Conservation (phyloP, 2,113 vertebrate genomes). For the Vidua chalybeata region DNA sequence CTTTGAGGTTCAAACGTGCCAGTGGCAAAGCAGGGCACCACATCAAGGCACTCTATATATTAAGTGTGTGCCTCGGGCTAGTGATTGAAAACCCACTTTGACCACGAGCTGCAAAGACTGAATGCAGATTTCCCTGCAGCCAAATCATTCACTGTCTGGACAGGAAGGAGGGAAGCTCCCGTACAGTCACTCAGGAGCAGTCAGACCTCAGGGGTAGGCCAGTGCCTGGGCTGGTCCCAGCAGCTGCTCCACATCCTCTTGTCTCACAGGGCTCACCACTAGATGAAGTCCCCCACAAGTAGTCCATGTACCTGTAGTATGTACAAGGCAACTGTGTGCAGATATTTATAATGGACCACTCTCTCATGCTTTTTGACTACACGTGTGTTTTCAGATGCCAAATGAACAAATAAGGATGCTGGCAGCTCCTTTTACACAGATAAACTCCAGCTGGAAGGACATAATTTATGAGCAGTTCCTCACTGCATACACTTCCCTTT, state of each 20-base stretch:
- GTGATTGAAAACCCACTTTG: constrained; percentile 61
- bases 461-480: constrained; percentile 40
- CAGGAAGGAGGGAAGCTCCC: background rate
- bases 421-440: background rate
- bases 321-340: rapidly evolving
- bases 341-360: background rate
- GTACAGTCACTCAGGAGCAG: background rate
- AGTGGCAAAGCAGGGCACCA: constrained; percentile 61
- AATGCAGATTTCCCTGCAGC: background rate
- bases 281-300: rapidly evolving
- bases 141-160: background rate
- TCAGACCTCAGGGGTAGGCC: background rate
- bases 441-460: constrained; percentile 33
- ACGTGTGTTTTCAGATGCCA: background rate
- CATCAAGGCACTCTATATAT: constrained; percentile 61
- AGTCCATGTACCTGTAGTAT: rapidly evolving
- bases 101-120: constrained; percentile 19
- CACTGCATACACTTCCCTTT: constrained; percentile 19
- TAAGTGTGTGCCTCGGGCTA: constrained; percentile 44
- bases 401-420: background rate
- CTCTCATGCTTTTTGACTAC: background rate
- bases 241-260: background rate
- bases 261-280: rapidly evolving
- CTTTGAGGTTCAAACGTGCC: constrained; percentile 67
- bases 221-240: rapidly evolving